phyloP scores from a whole-genome alignment of 1,140 invertebrate genomes.

The Radopholus similis region DNA sequence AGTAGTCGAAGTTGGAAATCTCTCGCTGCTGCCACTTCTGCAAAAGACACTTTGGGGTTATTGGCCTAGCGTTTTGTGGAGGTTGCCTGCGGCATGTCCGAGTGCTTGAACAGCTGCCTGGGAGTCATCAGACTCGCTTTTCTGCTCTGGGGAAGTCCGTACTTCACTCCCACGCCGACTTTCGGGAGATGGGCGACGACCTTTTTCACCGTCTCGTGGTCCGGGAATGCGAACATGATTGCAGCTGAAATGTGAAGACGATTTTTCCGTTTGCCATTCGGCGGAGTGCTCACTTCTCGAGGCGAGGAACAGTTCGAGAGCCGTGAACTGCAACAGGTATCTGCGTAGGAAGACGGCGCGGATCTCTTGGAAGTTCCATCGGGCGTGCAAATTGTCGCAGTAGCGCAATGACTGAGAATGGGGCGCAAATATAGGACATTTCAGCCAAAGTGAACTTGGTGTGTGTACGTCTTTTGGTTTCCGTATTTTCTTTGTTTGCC shows the following conservation, averaged over 20 bases:
- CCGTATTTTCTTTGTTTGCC: background rate
- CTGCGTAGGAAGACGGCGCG: conserved; percentile 93
- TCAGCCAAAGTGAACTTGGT: background rate
- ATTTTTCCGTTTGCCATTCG: background rate
- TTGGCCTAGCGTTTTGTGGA: background rate
- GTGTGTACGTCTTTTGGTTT: too few relatives aligned
- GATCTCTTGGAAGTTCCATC: conserved; percentile 98
- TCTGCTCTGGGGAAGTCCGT: conserved; percentile 93
- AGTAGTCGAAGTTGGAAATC: conserved; percentile 98
- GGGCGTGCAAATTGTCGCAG: conserved; percentile 82
- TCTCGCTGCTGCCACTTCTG: conserved; percentile 92
- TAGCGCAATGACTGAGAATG: conserved; percentile 75
- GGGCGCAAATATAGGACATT: background rate
- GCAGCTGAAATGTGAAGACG: conserved; percentile 72
- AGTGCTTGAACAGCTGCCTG: conserved; percentile 91
- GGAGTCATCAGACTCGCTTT: conserved; percentile 96
- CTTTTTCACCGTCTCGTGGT: conserved; percentile 92
- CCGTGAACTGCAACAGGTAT: conserved; percentile 91
- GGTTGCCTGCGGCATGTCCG: conserved; percentile 99
- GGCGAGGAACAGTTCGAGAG: conserved; percentile 95
- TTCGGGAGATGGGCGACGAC: conserved; percentile 88
- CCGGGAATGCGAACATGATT: conserved; percentile 94
- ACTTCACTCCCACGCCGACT: conserved; percentile 98
- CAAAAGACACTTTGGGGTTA: background rate
- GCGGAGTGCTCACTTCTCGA: conserved; percentile 76